phyloP scores from a whole-genome alignment of 2,113 vertebrate genomes.

The Steatornis caripensis region DNA sequence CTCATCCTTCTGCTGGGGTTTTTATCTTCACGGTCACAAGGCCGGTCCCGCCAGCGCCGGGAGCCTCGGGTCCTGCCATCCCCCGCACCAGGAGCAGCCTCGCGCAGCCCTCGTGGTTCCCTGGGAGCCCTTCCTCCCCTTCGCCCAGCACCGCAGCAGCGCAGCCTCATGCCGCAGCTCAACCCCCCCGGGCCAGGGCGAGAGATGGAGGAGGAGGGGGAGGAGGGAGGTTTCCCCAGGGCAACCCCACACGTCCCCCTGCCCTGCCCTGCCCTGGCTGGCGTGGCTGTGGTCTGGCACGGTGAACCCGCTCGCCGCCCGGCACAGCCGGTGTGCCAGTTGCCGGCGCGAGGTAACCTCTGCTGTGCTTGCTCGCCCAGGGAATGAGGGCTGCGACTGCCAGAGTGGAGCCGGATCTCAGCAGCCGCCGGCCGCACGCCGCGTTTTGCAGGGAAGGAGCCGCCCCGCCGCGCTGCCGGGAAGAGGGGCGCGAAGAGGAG shows the following conservation, averaged over 20 bases:
- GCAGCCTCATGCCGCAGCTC: neutral
- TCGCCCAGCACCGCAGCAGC: rapidly evolving
- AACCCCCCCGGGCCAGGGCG: neutral
- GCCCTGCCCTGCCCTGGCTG: neutral
- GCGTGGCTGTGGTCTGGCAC: rapidly evolving
- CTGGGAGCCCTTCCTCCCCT: neutral
- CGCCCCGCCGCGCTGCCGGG: neutral
- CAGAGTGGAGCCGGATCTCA: neutral
- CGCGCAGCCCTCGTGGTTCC: neutral
- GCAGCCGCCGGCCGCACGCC: neutral
- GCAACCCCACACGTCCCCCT: neutral
- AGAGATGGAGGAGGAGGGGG: neutral
- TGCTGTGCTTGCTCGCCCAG: neutral
- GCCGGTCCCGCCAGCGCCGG: neutral
- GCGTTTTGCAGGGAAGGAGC: neutral
- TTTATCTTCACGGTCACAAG: neutral
- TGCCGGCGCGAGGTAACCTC: neutral
- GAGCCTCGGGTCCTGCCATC: neutral
- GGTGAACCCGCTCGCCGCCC: neutral
- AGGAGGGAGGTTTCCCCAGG: neutral
- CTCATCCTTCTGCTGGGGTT: neutral
- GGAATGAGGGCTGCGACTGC: neutral
- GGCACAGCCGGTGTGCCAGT: rapidly evolving
- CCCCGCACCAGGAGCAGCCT: neutral
- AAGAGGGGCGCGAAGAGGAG: neutral